Evolutionary conservation across 2,888 invertebrate genomes (phyloP).

Genomic region (Biston betularia): DNA sequence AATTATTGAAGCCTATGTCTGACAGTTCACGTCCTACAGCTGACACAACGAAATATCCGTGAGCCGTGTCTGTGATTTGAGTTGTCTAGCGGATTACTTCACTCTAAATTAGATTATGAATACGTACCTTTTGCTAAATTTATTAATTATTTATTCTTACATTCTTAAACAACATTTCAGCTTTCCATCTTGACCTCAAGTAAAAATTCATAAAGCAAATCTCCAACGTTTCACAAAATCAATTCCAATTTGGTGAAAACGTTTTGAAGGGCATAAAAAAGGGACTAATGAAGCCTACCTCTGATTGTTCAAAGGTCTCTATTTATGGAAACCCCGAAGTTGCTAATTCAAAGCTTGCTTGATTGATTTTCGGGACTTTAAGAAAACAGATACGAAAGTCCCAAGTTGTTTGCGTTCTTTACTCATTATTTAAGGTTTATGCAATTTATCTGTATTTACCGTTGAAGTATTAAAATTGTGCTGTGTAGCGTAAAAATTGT

Average conservation of each 20-base stretch:
- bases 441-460: too few species aligned
- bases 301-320: slow-evolving; percentile 43
- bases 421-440: background rate
- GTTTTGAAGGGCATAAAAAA: slow-evolving; percentile 30
- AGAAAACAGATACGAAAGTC: slow-evolving; percentile 18
- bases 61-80: too few species aligned
- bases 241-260: slow-evolving; percentile 25
- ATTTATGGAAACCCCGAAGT: slow-evolving; percentile 28
- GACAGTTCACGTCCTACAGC: too few species aligned
- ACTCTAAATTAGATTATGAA: too few species aligned
- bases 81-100: too few species aligned
- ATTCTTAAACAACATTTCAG: background rate
- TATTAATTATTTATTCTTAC: background rate
- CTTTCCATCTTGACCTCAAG: background rate
- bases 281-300: slow-evolving; percentile 28
- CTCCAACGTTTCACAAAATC: slow-evolving; percentile 25
- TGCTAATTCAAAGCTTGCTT: slow-evolving; percentile 29
- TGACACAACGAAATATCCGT: too few species aligned
- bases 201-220: slow-evolving; percentile 16
- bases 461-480: background rate
- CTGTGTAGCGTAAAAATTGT: background rate
- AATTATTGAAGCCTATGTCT: too few species aligned
- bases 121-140: background rate
- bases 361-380: slow-evolving; percentile 24
- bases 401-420: background rate